phyloP scores from a whole-genome alignment of 2,113 vertebrate genomes.

The Pelecanus crispus region DNA sequence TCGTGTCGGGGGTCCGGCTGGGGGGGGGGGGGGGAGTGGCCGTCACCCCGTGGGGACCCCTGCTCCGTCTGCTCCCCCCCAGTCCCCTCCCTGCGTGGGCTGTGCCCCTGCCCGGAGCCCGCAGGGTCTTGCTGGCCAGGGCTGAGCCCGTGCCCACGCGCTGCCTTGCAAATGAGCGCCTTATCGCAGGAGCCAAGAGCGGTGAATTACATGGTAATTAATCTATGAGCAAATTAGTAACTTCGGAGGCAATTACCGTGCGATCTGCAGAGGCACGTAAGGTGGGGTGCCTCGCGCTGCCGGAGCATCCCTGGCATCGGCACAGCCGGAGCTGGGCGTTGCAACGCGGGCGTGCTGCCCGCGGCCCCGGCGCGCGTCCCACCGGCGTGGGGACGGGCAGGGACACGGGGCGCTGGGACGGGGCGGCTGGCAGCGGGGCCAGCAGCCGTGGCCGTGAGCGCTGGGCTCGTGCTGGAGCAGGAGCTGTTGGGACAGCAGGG shows the following conservation, averaged over 20 bases:
- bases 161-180: background rate
- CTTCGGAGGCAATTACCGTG: rapidly evolving
- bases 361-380: background rate
- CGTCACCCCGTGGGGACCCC: background rate
- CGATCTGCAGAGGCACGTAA: background rate
- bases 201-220: background rate
- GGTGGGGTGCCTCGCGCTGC: background rate
- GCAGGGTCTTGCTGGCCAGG: background rate
- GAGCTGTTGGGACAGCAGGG: background rate
- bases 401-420: no score
- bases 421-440: background rate
- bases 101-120: background rate
- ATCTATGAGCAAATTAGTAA: background rate
- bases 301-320: background rate
- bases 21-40: background rate
- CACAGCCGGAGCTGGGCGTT: background rate
- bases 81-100: background rate
- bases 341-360: background rate
- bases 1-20: rapidly evolving
- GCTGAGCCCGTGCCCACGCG: rapidly evolving
- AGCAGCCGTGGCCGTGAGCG: background rate
- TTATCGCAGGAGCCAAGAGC: background rate
- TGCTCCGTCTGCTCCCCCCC: no score
- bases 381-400: background rate
- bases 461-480: background rate